phyloP scores from a whole-genome alignment of 2,888 invertebrate species.

The Amiota mariae region DNA sequence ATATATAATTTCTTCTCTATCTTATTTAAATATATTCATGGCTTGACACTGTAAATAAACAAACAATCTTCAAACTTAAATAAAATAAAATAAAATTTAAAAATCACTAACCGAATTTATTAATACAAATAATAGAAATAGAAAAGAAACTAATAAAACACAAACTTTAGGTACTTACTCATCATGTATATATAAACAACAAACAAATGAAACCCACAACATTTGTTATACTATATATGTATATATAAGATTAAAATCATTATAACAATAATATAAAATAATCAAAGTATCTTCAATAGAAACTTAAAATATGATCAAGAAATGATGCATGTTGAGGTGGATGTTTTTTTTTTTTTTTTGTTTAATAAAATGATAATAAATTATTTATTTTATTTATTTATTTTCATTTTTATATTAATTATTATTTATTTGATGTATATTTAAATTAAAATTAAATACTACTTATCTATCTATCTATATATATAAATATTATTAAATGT shows the following conservation, averaged over 20 bases:
- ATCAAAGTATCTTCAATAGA: neutral
- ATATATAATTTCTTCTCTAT: no score
- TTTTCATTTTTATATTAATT: constrained; percentile 22
- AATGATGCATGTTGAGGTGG: constrained; percentile 21
- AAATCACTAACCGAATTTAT: constrained; percentile 29
- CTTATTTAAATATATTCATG: no score
- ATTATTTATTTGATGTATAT: constrained; percentile 26
- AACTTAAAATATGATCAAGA: neutral
- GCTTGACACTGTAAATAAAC: no score
- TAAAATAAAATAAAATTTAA: no score
- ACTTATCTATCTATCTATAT: constrained; percentile 27
- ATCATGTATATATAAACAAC: neutral
- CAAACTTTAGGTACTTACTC: no score
- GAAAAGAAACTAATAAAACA: neutral
- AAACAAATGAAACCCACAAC: constrained; percentile 1
- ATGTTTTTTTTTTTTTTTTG: neutral
- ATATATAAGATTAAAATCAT: constrained; percentile 3
- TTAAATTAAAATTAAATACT: constrained; percentile 30
- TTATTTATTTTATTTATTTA: neutral
- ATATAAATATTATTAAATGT: constrained; percentile 53
- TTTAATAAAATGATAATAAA: no score
- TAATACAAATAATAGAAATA: constrained; percentile 3
- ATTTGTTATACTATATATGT: constrained; percentile 6
- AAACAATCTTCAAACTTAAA: no score
- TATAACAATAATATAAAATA: neutral